Evolutionary conservation across 1,140 invertebrate species (phyloP), one percentile per base, ranked within the genome.

Genomic region (Aleiodes sp.): DNA sequence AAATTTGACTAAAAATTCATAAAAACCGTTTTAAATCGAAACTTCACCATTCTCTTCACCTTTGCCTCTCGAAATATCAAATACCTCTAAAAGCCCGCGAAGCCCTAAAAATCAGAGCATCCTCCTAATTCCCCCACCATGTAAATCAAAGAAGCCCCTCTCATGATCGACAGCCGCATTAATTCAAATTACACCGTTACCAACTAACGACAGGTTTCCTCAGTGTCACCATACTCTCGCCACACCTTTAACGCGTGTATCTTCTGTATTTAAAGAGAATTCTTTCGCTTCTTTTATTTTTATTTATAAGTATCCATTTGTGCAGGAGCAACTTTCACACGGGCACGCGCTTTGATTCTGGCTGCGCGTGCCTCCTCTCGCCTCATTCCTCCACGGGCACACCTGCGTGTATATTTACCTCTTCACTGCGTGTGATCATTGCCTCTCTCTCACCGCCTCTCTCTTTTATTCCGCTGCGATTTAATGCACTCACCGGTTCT

Each of bases 141-240:
- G n/a, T n/a, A n/a, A n/a, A n/a, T n/a, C n/a, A n/a, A n/a, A n/a
- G n/a, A n/a, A n/a, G n/a, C n/a, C n/a, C n/a, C n/a, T 10, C 10
- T 28, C 63, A 72, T 76, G 73, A 80, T 62, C 69, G 73, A 70
- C 75, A 74, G 35, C 69, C 68, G 72, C 75, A 76, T 80, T 78
- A 78, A 78, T 80, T 78, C 71, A 75, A 78, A 79, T 79, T 79
- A 79, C 75, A 70, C 70, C 71, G 69, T 75, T 46, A 35, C 10
- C 41, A 7, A 14, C 62, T 71, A 65, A 72, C 68, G 70, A 72
- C 70, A 72, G 19, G 57, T 37, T 71, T 60, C 60, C 62, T 39
- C 60, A 52, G 57, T 62, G 65, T 64, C 59, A 60, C 29, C 9
- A 29, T 28, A 43, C 6, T 31, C 43, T 46, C 9, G 31, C 12